Conservation (phyloP, 2,113 vertebrate genomes). For the Furnarius figulus region DNA sequence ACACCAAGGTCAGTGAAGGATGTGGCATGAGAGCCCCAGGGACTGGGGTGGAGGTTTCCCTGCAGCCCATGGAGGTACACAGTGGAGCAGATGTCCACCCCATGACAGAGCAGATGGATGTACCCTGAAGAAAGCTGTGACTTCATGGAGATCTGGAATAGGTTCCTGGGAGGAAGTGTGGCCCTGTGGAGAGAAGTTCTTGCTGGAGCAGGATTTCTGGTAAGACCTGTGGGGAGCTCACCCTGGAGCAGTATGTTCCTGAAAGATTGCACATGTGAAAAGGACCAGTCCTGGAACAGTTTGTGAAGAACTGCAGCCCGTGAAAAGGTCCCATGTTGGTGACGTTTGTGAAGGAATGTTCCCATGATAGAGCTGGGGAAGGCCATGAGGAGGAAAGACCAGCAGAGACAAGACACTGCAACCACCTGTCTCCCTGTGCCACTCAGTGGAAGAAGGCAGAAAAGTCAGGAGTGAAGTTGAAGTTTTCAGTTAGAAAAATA, state of each 20-base stretch:
- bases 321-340: neutral
- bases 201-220: neutral
- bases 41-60: neutral
- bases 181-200: rapidly evolving
- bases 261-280: neutral
- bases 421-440: neutral
- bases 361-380: neutral
- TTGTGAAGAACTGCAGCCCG: neutral
- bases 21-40: neutral
- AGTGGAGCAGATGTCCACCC: neutral
- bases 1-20: neutral
- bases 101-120: neutral
- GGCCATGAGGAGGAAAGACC: neutral
- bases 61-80: neutral
- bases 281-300: neutral
- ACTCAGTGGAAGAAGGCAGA: neutral
- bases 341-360: neutral
- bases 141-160: neutral
- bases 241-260: neutral
- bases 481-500: neutral
- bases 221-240: neutral
- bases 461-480: neutral
- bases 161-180: neutral
- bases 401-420: neutral
- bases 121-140: neutral